Evolutionary conservation across 2,113 vertebrate genomes (phyloP).

Genomic region (Cheirogaleus medius): DNA sequence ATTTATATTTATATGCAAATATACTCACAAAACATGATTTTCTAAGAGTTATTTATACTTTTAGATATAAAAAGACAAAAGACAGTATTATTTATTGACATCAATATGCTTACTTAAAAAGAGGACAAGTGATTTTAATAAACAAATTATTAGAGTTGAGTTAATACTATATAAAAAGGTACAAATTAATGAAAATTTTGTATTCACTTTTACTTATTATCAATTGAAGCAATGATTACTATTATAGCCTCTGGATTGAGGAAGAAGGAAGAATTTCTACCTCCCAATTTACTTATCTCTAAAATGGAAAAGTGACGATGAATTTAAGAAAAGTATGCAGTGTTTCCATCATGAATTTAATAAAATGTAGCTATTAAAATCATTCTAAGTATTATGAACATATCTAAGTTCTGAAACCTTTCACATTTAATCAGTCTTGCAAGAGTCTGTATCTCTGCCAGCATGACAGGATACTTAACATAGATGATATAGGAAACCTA

Average conservation of each 20-base stretch:
- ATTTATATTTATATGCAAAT: not conserved
- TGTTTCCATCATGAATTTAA: not conserved
- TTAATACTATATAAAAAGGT: not conserved
- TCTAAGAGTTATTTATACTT: not conserved
- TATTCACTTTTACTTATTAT: not conserved
- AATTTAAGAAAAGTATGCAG: not conserved
- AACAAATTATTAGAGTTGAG: not conserved
- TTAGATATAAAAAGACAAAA: not conserved
- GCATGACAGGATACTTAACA: not conserved
- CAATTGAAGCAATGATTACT: not conserved
- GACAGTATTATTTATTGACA: not conserved
- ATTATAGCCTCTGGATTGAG: not conserved
- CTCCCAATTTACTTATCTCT: not conserved
- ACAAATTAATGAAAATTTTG: not conserved
- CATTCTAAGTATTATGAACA: not conserved
- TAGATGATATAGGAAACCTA: not conserved
- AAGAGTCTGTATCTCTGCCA: not conserved
- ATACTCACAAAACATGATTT: not conserved
- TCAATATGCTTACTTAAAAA: not conserved
- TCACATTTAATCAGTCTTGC: not conserved
- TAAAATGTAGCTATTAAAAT: not conserved
- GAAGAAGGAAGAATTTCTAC: not conserved
- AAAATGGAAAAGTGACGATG: not conserved
- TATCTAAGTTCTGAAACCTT: not conserved
- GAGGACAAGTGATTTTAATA: not conserved